phyloP scores from a whole-genome alignment of 2,888 invertebrate species.

The Mechanitis mazaeus region DNA sequence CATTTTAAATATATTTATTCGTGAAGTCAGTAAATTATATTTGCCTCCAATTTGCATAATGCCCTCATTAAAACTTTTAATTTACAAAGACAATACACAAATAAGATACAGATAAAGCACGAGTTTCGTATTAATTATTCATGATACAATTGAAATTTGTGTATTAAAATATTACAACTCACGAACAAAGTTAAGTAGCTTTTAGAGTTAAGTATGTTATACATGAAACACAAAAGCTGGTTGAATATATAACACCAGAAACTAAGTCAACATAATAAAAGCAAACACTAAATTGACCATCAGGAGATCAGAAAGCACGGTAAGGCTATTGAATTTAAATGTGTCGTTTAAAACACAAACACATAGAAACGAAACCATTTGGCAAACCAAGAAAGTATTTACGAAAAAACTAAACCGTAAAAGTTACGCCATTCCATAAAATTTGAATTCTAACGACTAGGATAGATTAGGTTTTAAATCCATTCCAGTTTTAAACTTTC shows the following conservation, averaged over 20 bases:
- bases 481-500: not conserved
- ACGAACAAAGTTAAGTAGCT: too few species aligned
- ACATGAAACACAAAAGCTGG: not conserved
- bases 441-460: constrained; percentile 33
- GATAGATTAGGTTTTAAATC: constrained; percentile 11
- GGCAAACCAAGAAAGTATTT: constrained; percentile 57
- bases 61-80: too few species aligned
- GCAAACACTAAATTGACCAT: constrained; percentile 60
- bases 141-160: too few species aligned
- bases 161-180: too few species aligned
- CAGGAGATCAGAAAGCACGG: constrained; percentile 52
- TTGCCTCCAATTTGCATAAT: too few species aligned
- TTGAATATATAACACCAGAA: constrained; percentile 27
- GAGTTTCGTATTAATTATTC: too few species aligned
- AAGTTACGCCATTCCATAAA: constrained; percentile 58
- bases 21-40: not conserved
- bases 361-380: constrained; percentile 71
- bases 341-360: constrained; percentile 64
- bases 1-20: not conserved
- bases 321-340: constrained; percentile 70
- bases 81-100: too few species aligned
- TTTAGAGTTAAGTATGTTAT: too few species aligned
- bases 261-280: constrained; percentile 51
- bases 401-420: constrained; percentile 56
- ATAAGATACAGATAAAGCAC: too few species aligned